phyloP scores from a whole-genome alignment of 1,140 invertebrate genomes.

The Penaeus vannamei region DNA sequence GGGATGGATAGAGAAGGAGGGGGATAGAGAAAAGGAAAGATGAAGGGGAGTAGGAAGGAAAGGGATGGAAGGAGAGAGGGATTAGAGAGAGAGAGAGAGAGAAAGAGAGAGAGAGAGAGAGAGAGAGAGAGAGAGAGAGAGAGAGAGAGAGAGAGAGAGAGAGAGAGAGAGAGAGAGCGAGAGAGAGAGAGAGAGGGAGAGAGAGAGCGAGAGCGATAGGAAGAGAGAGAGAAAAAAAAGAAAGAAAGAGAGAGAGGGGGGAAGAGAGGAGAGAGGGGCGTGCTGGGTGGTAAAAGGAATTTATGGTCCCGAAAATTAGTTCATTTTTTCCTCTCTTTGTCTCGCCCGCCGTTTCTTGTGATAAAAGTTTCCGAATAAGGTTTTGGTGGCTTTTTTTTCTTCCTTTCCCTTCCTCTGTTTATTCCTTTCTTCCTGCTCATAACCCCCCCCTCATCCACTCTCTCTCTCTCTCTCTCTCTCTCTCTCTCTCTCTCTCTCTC shows the following conservation, averaged over 20 bases:
- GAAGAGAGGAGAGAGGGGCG: too few relatives aligned
- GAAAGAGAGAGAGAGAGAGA: slow-evolving; percentile 5
- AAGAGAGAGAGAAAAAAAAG: background rate
- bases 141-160: background rate
- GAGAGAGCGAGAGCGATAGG: background rate
- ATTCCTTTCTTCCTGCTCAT: too few relatives aligned
- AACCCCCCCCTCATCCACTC: background rate
- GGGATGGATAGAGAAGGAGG: too few relatives aligned
- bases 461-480: background rate
- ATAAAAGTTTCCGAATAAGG: too few relatives aligned
- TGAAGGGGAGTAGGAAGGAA: background rate
- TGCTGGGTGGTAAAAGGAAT: too few relatives aligned
- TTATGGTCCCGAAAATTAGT: too few relatives aligned
- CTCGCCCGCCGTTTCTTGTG: too few relatives aligned
- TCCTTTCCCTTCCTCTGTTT: too few relatives aligned
- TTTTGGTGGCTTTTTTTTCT: too few relatives aligned
- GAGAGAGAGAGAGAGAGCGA: background rate
- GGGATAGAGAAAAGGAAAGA: too few relatives aligned
- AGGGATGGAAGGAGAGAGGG: background rate
- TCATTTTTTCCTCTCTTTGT: too few relatives aligned
- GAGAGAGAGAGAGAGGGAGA: slow-evolving; percentile 20
- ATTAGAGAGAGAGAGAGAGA: background rate
- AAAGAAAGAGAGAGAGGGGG: background rate
- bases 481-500: background rate
- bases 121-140: background rate